Conservation (phyloP, 2,888 invertebrate species). For the Pharmacophagus antenor region DNA sequence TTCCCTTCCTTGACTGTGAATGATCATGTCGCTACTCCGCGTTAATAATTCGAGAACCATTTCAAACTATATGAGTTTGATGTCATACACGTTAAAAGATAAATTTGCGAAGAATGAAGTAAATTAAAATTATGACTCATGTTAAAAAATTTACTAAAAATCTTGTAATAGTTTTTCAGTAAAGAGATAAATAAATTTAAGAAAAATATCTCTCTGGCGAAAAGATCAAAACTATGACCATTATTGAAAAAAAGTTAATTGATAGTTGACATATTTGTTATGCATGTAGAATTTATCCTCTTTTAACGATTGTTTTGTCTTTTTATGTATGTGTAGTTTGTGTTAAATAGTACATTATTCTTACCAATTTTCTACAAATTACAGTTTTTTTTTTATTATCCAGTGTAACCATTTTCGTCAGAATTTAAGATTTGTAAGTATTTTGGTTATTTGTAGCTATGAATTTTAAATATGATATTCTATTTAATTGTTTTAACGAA, state of each 20-base stretch:
- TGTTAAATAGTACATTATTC: not conserved
- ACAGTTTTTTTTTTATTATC: not conserved
- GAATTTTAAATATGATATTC: not conserved
- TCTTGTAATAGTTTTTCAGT: too few relatives aligned
- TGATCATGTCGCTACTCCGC: too few relatives aligned
- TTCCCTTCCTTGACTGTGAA: too few relatives aligned
- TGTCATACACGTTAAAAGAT: too few relatives aligned
- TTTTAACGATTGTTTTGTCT: slow-evolving; percentile 1
- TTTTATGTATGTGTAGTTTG: not conserved
- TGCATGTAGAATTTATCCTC: not conserved
- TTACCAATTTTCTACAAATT: not conserved
- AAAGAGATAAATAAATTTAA: not conserved
- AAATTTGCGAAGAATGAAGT: too few relatives aligned
- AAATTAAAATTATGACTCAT: too few relatives aligned
- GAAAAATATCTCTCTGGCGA: not conserved
- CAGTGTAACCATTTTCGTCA: not conserved
- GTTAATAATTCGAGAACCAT: too few relatives aligned
- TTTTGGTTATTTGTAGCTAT: not conserved
- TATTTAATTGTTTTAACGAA: not conserved
- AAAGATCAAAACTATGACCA: slow-evolving; percentile 1
- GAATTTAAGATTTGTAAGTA: not conserved
- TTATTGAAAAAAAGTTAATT: not conserved
- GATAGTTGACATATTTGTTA: not conserved
- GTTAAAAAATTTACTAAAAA: too few relatives aligned
- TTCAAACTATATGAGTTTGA: too few relatives aligned